A percentile compares a stretch with the other conserved stretches of the same genome.
Conservation (phyloP, 2,797 vertebrate species). For the Pangasius mekongensis region DNA sequence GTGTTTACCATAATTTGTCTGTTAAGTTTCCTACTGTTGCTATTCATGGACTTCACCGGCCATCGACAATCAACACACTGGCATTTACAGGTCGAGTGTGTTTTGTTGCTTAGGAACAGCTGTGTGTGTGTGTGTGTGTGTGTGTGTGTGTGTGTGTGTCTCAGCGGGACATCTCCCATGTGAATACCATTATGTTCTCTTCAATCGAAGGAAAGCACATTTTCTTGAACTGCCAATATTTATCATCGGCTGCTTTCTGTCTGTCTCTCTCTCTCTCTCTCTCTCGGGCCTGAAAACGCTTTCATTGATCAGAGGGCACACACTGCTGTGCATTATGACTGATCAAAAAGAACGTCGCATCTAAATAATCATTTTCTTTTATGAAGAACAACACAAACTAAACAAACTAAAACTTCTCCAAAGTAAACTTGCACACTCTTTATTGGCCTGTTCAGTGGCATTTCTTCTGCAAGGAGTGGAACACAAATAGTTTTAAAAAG, state of each 20-base stretch:
- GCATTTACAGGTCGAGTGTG: slow-evolving; percentile 65
- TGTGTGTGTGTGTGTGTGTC: slow-evolving; percentile 59
- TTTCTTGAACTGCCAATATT: slow-evolving; percentile 76
- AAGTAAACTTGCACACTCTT: slow-evolving; percentile 4
- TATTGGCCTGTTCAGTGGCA: not conserved
- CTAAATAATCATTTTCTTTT: slow-evolving; percentile 34
- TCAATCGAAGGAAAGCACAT: slow-evolving; percentile 67
- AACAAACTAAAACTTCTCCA: not conserved
- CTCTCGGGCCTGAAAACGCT: not conserved
- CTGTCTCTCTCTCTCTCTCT: slow-evolving; percentile 48
- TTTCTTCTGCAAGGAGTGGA: not conserved
- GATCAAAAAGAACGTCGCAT: slow-evolving; percentile 40
- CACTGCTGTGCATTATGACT: slow-evolving; percentile 34
- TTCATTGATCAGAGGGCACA: slow-evolving; percentile 42
- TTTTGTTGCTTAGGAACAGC: slow-evolving; percentile 82
- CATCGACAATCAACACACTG: slow-evolving; percentile 32
- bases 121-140: slow-evolving; percentile 57
- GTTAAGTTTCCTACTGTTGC: slow-evolving; percentile 17
- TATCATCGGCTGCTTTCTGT: slow-evolving; percentile 62
- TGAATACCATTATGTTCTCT: slow-evolving; percentile 77
- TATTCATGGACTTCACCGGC: slow-evolving; percentile 17
- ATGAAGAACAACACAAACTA: slow-evolving; percentile 1
- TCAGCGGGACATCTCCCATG: slow-evolving; percentile 69
- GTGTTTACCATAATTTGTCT: slow-evolving; percentile 37
- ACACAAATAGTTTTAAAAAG: not conserved